Conservation (phyloP, 2,797 vertebrate species). For the Garrulus glandarius region DNA sequence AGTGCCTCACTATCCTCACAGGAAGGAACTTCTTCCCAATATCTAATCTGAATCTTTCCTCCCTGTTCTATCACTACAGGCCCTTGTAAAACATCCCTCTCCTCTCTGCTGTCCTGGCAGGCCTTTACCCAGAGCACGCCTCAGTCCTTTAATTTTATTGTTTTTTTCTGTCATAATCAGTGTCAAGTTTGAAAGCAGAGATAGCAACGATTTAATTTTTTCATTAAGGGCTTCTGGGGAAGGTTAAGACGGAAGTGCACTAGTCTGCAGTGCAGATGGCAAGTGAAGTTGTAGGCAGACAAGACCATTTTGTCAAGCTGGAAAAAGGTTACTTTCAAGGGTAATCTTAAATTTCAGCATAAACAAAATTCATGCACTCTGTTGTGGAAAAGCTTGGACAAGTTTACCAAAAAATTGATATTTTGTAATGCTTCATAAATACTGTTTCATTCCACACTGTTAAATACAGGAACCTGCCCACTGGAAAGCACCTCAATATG, state of each 20-base stretch:
- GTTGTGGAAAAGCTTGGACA: background rate
- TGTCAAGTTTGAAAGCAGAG: background rate
- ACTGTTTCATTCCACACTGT: background rate
- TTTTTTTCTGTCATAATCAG: background rate
- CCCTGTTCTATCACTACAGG: background rate
- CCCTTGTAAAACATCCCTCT: background rate
- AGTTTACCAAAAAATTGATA: background rate
- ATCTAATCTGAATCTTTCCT: background rate
- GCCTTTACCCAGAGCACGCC: background rate
- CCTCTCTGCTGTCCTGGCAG: background rate
- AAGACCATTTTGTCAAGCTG: background rate
- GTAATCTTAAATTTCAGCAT: background rate
- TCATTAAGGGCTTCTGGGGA: background rate
- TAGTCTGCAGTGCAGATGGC: background rate
- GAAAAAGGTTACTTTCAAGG: conserved; percentile 12
- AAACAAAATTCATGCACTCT: background rate
- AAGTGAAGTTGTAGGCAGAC: background rate
- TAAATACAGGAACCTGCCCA: background rate
- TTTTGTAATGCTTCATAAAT: background rate
- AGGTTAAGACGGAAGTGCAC: background rate
- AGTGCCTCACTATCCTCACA: background rate
- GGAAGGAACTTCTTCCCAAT: background rate
- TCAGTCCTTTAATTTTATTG: background rate
- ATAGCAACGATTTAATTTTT: background rate
- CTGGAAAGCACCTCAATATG: background rate